Base-by-base conservation (phyloP, 2,113 vertebrate species). In the Hystrix cristata region DNA sequence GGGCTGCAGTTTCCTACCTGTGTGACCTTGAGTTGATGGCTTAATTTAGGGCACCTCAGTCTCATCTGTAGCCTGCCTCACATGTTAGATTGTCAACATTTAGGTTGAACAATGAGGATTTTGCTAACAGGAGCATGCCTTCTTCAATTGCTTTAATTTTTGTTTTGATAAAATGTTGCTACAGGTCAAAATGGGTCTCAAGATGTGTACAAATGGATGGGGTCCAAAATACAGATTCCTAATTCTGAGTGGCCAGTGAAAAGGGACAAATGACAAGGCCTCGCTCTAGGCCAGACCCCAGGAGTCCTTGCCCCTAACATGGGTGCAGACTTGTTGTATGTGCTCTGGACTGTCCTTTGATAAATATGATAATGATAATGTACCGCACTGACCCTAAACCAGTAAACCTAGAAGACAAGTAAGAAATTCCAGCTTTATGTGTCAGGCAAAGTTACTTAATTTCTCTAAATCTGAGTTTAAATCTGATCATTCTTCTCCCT, bases 401-500 rank as follows among this genome's bases (percentile, higher is more conserved):
- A 34, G 18, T 25, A n/a, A 81, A 71, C 34, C 27, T 19, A 84
- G 65, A 86, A 79, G 21, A 64, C 18, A 3, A 14, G n/a, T 59
- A 31, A 53, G 25, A 59, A 74, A 69, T 31, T 38, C 34, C 74
- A 92, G 65, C 46, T 72, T 62, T 27, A 51, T 59, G 25, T 46
- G 27, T 60, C 23, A 34, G 55, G 19, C 29, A 29, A 85, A 96
- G 21, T 31, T 53, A 29, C 23, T 62, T 80, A 76, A 71, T 91
- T 67, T 87, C 81, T 87, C 53, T 67, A 46, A 81, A 59, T 95
- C 27, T 80, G 29, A 7, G 25, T 92, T 97, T 88, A 64, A 95
- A 81, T 84, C 57, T 80, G 59, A 38, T 46, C 13, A 31, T 84
- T 60, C 11, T 64, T 93, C 67, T 59, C 18, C n/a, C 60, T 82